Percentiles rank a stretch among this genome's conserved stretches.
Conservation (phyloP, 2,797 vertebrate genomes). For the Pangasius sanitwongsei region DNA sequence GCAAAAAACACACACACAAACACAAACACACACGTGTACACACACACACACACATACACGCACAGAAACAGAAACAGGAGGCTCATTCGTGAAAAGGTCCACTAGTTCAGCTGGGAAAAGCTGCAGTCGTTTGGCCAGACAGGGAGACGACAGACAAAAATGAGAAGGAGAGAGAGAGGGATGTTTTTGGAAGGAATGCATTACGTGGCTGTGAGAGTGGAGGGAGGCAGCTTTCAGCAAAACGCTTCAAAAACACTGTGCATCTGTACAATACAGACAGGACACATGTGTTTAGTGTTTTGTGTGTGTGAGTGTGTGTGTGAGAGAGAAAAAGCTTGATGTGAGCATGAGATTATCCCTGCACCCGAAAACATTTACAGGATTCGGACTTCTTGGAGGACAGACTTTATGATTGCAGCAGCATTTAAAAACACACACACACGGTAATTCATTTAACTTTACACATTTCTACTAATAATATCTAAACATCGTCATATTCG, state of each 20-base stretch:
- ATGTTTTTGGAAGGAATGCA: conserved; percentile 54
- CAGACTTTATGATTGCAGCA: not conserved
- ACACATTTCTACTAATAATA: not conserved
- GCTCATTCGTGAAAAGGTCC: conserved; percentile 46
- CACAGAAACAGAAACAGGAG: conserved; percentile 43
- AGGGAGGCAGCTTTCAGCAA: not conserved
- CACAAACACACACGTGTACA: not conserved
- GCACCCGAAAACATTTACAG: not conserved
- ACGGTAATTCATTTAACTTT: not conserved
- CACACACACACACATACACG: not conserved
- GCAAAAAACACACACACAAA: not conserved
- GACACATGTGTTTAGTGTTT: conserved; percentile 11
- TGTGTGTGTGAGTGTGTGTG: conserved; percentile 1
- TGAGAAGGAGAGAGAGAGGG: conserved; percentile 33
- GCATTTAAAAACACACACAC: not conserved
- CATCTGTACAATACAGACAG: conserved; percentile 13
- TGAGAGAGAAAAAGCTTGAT: not conserved
- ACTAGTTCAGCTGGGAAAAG: conserved; percentile 50
- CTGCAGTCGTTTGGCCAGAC: conserved; percentile 56
- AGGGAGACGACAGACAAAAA: conserved; percentile 54
- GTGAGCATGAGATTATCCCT: conserved; percentile 7
- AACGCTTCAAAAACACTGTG: not conserved
- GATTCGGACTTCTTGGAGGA: not conserved
- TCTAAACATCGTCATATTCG: not conserved
- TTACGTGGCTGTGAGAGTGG: conserved; percentile 41